These are phyloP conservation scores for Guaruba guarouba DNA, from an alignment of 2,113 vertebrate species.

Conservation along the genomic window DNA sequence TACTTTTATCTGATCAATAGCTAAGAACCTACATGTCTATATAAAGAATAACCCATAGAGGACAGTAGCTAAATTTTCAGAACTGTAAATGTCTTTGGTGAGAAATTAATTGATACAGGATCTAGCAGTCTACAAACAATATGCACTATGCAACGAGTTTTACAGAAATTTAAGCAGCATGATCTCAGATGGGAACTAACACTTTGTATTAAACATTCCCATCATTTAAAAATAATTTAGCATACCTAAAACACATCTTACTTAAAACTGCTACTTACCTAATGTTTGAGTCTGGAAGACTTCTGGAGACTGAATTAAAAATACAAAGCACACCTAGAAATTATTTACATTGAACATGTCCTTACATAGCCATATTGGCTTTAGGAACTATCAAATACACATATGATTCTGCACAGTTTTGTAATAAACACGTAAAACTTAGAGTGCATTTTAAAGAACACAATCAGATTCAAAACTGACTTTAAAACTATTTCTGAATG, in stretches of 20 bases:
- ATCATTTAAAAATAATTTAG: neutral
- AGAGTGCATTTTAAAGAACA: neutral
- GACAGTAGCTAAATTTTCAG: neutral
- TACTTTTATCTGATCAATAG: neutral
- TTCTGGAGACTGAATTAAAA: neutral
- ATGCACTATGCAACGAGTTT: neutral
- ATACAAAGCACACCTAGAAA: neutral
- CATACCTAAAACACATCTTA: neutral
- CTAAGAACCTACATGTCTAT: neutral
- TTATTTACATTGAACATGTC: neutral
- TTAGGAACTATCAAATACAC: neutral
- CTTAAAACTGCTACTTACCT: neutral
- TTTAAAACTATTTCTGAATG: neutral
- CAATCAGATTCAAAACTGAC: neutral
- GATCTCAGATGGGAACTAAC: neutral
- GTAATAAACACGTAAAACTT: neutral
- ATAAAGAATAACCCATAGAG: neutral
- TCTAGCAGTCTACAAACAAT: neutral
- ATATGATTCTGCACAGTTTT: neutral
- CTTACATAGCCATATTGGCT: neutral
- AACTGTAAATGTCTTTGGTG: neutral
- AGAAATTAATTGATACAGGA: neutral
- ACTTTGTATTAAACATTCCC: neutral
- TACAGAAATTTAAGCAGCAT: neutral
- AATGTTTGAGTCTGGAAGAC: neutral